Evolutionary conservation across 1,140 invertebrate genomes (phyloP), one percentile per base, ranked within the genome.

Genomic region (Gyrodactylus bullatarudis): DNA sequence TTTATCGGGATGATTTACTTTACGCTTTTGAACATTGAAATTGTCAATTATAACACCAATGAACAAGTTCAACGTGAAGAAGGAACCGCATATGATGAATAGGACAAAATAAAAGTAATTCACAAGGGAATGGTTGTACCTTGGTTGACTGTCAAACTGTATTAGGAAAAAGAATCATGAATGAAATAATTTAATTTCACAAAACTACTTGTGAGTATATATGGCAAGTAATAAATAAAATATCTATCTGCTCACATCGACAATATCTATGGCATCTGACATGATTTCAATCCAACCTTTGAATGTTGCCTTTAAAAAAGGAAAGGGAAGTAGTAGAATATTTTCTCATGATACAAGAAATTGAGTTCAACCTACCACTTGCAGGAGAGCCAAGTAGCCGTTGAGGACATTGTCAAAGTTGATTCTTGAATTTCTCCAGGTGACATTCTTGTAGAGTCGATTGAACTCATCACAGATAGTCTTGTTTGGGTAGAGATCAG

Each of bases 21-120:
- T 93, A 83, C 96, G 96, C 85, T 97, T 97, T 82, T 96, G 92
- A 83, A 94, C 89, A 82, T 97, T 97, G 82, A 94, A 95, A 83
- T 94, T 93, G 80, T 95, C 90, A 80, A 95, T 94, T 83, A 95
- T 93, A 78, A 93, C 91, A 85, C 90, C 90, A 84, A 94, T 93
- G 83, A 95, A 94, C 78, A 95, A 86, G 82, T 95, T 95, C 75
- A 95, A 85, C 76, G 90, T 94, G 84, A 95, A 95, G 84, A 95
- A 95, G 77, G 89, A 90, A 75, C 91, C 90, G 82, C 93, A 92
- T 77, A 94, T 91, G 77, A 95, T 93, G 82, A 95, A 95, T 81
- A 93, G 88, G 77, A 94, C 90, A 83, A 94, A 98, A 84, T 95
- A 98, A 74, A 95, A 83, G 82, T 96, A 96, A 88, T 93, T 92